Evolutionary conservation across 2,113 vertebrate species (phyloP).

Genomic region (Zapus hudsonius): DNA sequence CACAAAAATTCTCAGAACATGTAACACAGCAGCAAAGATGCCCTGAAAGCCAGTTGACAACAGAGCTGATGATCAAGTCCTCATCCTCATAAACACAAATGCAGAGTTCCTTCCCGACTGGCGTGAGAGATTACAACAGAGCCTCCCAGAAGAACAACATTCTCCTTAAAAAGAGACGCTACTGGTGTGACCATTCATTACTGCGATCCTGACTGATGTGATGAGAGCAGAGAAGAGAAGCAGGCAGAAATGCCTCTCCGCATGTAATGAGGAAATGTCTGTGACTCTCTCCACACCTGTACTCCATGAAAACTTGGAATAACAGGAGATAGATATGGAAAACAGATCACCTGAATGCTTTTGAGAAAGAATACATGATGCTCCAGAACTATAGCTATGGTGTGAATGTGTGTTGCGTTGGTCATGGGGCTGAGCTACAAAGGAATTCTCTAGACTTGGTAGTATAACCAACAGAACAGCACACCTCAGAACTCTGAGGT

Average conservation of each 20-base stretch:
- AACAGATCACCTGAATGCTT: not conserved
- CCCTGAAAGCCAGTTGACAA: not conserved
- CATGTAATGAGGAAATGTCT: not conserved
- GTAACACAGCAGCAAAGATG: not conserved
- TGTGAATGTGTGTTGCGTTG: rapidly evolving
- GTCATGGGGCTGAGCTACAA: not conserved
- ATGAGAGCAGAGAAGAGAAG: not conserved
- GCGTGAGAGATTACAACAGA: not conserved
- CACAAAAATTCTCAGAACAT: not conserved
- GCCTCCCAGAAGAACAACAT: not conserved
- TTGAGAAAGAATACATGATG: not conserved
- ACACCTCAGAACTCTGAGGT: too few relatives aligned
- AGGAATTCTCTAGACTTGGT: not conserved
- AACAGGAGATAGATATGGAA: not conserved
- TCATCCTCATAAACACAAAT: not conserved
- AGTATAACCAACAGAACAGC: not conserved
- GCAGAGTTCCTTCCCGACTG: not conserved
- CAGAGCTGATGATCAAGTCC: not conserved
- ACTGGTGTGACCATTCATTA: not conserved
- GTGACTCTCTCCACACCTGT: not conserved
- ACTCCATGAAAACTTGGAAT: not conserved
- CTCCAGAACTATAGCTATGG: not conserved
- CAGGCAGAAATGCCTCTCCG: not conserved
- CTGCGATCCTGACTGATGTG: not conserved
- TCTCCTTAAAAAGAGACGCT: not conserved